These are phyloP conservation scores for Sebastiscus tertius DNA, from an alignment of 2,797 vertebrate genomes.

Conservation along the genomic window DNA sequence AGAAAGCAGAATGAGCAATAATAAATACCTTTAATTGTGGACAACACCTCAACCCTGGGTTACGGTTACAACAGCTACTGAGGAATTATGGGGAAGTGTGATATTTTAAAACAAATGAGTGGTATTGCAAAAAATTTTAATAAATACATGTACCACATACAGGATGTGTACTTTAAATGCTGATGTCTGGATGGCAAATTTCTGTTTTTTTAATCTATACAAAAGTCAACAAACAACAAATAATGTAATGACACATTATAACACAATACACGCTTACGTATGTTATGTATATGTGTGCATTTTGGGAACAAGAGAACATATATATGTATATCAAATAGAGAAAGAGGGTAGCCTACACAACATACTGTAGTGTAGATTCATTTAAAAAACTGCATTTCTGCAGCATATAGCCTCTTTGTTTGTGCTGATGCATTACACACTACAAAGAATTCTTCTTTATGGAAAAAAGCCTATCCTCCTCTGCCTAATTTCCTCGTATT, in stretches of 20 bases:
- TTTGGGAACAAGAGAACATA: too few relatives aligned
- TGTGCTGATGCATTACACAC: neutral
- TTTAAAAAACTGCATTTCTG: neutral
- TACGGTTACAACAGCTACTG: neutral
- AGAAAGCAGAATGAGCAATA: neutral
- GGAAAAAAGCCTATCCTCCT: neutral
- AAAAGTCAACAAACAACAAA: too few relatives aligned
- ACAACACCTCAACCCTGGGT: too few relatives aligned
- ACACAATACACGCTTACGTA: neutral
- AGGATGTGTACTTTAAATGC: neutral
- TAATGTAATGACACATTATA: neutral
- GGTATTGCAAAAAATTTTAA: neutral
- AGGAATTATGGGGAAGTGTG: neutral
- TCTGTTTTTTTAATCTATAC: neutral
- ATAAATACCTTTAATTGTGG: neutral
- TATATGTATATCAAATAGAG: neutral
- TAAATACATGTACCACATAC: neutral
- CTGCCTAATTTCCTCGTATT: slow-evolving; percentile 7
- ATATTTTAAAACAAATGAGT: neutral
- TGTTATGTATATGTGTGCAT: neutral
- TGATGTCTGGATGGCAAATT: too few relatives aligned
- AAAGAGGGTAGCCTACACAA: neutral
- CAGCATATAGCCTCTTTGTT: neutral
- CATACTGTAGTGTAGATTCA: neutral
- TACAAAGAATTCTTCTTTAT: neutral